These are phyloP conservation scores for Pholis gunnellus DNA, from an alignment of 2,113 vertebrate genomes.

Conservation along the genomic window DNA sequence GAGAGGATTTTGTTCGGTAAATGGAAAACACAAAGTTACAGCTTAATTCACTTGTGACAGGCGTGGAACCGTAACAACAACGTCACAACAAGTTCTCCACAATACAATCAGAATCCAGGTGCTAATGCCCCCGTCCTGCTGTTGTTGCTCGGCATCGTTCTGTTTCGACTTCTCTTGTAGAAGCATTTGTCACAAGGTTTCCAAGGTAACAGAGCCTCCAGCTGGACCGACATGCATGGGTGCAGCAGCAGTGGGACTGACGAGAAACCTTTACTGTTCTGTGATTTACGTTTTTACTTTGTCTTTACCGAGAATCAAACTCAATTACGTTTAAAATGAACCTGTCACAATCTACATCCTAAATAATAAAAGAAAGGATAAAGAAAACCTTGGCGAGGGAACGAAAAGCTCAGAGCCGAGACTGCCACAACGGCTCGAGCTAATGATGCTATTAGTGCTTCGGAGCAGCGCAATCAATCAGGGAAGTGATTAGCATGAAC, in stretches of 20 bases:
- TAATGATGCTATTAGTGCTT: slow-evolving; percentile 81
- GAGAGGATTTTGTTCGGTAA: background rate
- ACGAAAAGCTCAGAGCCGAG: slow-evolving; percentile 60
- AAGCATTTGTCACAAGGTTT: slow-evolving; percentile 33
- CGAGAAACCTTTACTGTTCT: background rate
- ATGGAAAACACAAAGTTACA: background rate
- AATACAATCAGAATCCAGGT: slow-evolving; percentile 19
- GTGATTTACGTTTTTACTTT: background rate
- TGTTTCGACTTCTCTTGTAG: slow-evolving; percentile 9
- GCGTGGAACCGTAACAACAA: background rate
- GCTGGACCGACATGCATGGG: background rate
- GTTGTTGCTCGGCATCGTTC: background rate
- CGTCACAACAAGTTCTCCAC: background rate
- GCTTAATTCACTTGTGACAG: background rate
- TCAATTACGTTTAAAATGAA: slow-evolving; percentile 52
- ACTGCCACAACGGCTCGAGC: slow-evolving; percentile 70
- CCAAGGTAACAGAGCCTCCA: slow-evolving; percentile 50
- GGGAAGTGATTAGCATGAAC: slow-evolving; percentile 79
- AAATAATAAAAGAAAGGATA: slow-evolving; percentile 55
- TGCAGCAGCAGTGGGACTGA: slow-evolving; percentile 6
- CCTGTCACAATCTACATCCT: slow-evolving; percentile 36
- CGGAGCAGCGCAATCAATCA: slow-evolving; percentile 76
- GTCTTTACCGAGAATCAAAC: slow-evolving; percentile 40
- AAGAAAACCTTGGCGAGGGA: slow-evolving; percentile 49
- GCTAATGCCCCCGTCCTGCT: background rate